Conservation (phyloP, 2,113 vertebrate genomes). For the Boleophthalmus pectinirostris region DNA sequence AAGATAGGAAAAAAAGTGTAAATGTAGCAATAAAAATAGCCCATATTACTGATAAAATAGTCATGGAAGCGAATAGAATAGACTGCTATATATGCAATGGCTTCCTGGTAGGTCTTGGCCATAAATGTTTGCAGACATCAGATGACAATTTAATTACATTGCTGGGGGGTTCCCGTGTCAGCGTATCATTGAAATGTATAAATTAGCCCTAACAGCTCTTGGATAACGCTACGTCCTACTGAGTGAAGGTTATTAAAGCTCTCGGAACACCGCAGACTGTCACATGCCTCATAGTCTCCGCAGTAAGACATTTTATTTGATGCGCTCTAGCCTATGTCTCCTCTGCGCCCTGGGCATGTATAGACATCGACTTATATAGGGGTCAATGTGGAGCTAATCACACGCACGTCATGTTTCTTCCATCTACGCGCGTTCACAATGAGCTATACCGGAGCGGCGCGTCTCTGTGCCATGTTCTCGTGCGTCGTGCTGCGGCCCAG, state of each 20-base stretch:
- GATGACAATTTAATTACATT: not conserved
- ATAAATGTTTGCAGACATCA: not conserved
- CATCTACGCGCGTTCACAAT: not conserved
- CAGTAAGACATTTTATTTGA: conserved; percentile 5
- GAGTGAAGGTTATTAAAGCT: conserved; percentile 1
- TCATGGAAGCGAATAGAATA: no score
- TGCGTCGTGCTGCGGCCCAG: conserved; percentile 33
- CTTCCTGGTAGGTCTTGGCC: no score
- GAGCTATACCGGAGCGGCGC: conserved; percentile 9
- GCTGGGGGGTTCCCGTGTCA: not conserved
- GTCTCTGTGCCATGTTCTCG: conserved; percentile 36
- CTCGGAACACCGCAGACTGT: not conserved
- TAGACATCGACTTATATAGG: not conserved
- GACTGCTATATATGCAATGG: not conserved
- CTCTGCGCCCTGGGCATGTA: conserved; percentile 19
- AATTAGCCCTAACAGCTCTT: not conserved
- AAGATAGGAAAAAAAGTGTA: not conserved
- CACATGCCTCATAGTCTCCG: not conserved
- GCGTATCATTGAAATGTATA: conserved; percentile 3
- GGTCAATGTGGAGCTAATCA: conserved; percentile 42
- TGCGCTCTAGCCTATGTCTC: conserved; percentile 12
- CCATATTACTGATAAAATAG: no score
- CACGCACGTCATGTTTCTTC: conserved; percentile 43
- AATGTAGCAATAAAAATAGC: no score
- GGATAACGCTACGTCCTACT: not conserved